Evolutionary conservation across 1,140 invertebrate genomes (phyloP), one percentile per base, ranked within the genome.

Genomic region (Ceratina calcarata): DNA sequence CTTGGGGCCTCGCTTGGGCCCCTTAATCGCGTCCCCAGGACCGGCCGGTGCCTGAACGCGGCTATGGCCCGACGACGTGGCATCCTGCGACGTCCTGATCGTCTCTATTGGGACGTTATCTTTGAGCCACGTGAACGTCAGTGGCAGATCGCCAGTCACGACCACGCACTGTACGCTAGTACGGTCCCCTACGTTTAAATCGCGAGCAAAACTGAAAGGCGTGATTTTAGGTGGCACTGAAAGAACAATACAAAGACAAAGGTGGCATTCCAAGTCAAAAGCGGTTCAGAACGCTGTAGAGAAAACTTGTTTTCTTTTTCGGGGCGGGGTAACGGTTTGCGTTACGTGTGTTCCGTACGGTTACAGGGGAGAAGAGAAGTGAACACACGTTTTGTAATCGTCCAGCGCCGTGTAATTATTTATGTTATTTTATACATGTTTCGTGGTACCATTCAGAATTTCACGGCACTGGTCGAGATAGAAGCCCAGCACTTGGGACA

Each of bases 61-160:
- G 80, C 80, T 67, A 68, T 65, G 68, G 76, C 80, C 75, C n/a
- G 84, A 79, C 73, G 75, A 64, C 64, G 78, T 58, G 65, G 83
- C 64, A 80, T 85, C 80, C 84, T 76, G 80, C 72, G 73, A 80
- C 83, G 75, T 89, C 89, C 81, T 86, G 79, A 61, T 68, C 83
- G 86, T 87, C 79, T 90, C 88, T 83, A 92, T 92, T 68, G 91
- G 90, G 86, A 91, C 89, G 84, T 94, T 94, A 92, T 96, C 95
- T 93, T 96, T 96, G n/a, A 94, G 93, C 96, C 96, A 96, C 68
- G 93, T 93, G 87, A 97, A 95, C 85, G 93, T 93, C n/a, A 96
- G 93, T 51, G 95, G 95, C 80, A 95, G 91, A 90, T 96, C 95
- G 77, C 95, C 95, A 87, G 94, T 95, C 83, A 93, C 94, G 81